Evolutionary conservation across 1,140 invertebrate genomes (phyloP).

Genomic region (Neodiprion virginianus): DNA sequence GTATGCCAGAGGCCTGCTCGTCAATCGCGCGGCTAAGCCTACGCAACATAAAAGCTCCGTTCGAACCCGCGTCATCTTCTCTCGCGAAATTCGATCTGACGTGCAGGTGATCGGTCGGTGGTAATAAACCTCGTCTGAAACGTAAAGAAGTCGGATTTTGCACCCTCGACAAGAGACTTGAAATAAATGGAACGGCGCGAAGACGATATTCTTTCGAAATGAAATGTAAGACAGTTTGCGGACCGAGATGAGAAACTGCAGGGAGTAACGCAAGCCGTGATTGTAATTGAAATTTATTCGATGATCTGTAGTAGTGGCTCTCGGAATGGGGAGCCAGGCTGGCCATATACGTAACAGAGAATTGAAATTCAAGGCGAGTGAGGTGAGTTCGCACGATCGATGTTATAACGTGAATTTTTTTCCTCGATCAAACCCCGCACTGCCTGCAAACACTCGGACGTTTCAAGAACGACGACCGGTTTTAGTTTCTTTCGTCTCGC

Average conservation of each 20-base stretch:
- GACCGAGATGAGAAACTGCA: no score
- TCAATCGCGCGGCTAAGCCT: no score
- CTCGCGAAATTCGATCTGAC: conserved; percentile 2
- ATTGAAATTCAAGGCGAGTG: neutral
- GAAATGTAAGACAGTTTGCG: no score
- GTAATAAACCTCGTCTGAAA: no score
- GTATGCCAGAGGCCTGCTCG: neutral
- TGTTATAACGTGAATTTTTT: neutral
- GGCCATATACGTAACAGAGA: no score
- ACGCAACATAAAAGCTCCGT: neutral
- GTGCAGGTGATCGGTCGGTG: neutral
- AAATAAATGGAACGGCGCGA: no score
- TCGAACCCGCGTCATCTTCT: neutral
- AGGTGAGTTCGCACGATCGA: neutral
- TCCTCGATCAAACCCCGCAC: neutral
- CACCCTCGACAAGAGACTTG: no score
- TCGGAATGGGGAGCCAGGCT: neutral
- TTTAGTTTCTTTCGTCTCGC: neutral
- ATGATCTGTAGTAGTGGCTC: neutral
- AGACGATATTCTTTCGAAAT: no score
- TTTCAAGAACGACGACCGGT: neutral
- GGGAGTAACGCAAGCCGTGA: neutral
- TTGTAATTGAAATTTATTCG: neutral
- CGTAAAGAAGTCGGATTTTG: no score
- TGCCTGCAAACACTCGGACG: no score